Evolutionary conservation across 2,797 vertebrate genomes (phyloP), one percentile per base, ranked within the genome.

Genomic region (Hirundo rustica): DNA sequence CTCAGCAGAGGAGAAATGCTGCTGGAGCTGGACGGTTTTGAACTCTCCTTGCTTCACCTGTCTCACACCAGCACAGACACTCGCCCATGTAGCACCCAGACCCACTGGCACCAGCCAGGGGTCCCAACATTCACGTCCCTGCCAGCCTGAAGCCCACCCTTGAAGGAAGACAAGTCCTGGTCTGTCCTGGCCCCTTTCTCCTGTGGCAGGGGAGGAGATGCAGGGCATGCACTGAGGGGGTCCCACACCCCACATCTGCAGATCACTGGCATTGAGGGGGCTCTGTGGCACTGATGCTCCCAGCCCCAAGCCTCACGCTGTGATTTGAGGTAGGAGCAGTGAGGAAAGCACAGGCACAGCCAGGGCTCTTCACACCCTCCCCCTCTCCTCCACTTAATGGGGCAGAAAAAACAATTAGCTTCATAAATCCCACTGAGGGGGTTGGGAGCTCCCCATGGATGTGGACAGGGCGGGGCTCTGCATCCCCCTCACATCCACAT

Each of bases 351-450:
- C 1, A 6, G 40, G 44, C 62, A 67, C 47, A 83, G 62, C 26
- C 3, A 2, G 21, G 55, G 54, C 51, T 91, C 47, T 66, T 48
- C 70, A 55, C 61, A 85, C 70, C 67, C 90, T 71, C 70, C 73
- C 44, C 67, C 83, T 68, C 75, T 91, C 16, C 53, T 68, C 81
- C 92, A 91, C 58, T 94, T 96, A 95, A 97, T 94, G 91, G 74
- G 86, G 92, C 75, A 96, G 91, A 96, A 96, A 95, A 96, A 92
- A 2, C 92, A 96, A 94, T 95, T 96, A 96, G 86, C 64, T 95
- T n/a, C 77, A 73, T 67, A 77, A 95, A 92, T 85, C 84, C 82
- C 5, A 0, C 32, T 15, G 4, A 13, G 34, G 54, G 55, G 32
- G 38, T 4, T 40, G 38, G 53, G 76, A 57, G n/a, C 17, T 40